Percentiles rank a stretch among this genome's conserved stretches.
phyloP scores from a whole-genome alignment of 2,797 vertebrate genomes.

The Poecilia velifera region DNA sequence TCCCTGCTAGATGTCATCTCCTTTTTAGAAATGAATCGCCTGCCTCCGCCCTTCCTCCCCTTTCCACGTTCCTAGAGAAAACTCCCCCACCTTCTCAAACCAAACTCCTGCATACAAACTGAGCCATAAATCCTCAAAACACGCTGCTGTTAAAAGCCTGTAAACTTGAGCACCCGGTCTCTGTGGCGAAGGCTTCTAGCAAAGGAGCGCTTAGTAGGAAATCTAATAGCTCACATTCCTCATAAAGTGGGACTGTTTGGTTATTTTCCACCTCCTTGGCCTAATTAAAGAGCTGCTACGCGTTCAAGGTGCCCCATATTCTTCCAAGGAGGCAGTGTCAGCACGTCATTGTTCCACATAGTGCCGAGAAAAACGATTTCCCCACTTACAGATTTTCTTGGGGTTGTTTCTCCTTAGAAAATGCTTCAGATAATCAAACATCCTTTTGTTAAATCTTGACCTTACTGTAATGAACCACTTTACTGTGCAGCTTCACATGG shows the following conservation, averaged over 20 bases:
- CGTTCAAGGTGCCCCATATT: slow-evolving; percentile 75
- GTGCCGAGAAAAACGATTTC: not conserved
- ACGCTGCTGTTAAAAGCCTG: slow-evolving; percentile 71
- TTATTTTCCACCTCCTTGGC: slow-evolving; percentile 72
- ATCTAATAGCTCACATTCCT: slow-evolving; percentile 75
- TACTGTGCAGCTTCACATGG: not conserved
- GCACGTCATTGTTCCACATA: slow-evolving; percentile 48
- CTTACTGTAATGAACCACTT: not conserved
- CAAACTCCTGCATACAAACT: slow-evolving; percentile 52
- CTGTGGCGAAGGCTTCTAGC: slow-evolving; percentile 50
- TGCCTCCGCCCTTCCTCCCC: slow-evolving; percentile 17
- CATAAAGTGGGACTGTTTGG: slow-evolving; percentile 73
- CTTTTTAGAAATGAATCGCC: slow-evolving; percentile 40
- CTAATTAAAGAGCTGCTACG: slow-evolving; percentile 76
- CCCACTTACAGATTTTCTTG: not conserved
- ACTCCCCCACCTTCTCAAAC: slow-evolving; percentile 19
- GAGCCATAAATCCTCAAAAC: slow-evolving; percentile 72
- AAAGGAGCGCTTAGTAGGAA: slow-evolving; percentile 66
- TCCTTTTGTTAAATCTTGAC: not conserved
- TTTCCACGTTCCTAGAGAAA: slow-evolving; percentile 7
- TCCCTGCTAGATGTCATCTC: slow-evolving; percentile 44
- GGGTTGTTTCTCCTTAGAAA: not conserved
- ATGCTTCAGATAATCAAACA: not conserved
- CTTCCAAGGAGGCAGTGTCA: slow-evolving; percentile 40
- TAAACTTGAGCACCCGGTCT: slow-evolving; percentile 67